phyloP scores from a whole-genome alignment of 2,888 invertebrate genomes.

The Cantharis flavilabris region DNA sequence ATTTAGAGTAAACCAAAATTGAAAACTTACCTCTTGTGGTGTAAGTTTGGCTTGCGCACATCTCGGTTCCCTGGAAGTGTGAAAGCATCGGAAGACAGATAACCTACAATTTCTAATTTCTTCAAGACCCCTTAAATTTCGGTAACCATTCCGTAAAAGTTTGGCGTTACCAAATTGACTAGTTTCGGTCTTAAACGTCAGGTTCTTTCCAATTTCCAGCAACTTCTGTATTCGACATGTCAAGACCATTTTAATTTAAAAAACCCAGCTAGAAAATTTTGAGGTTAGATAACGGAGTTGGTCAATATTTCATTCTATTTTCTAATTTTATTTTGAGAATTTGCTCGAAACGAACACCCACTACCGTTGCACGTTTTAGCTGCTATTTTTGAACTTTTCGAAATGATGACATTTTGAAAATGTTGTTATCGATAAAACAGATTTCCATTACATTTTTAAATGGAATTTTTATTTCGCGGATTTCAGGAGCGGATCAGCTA shows the following conservation, averaged over 20 bases:
- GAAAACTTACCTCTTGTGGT: slow-evolving; percentile 50
- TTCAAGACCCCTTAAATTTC: neutral
- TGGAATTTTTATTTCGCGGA: neutral
- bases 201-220: slow-evolving; percentile 40
- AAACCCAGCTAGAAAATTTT: slow-evolving; percentile 4
- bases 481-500: neutral
- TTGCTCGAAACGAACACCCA: neutral
- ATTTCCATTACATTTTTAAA: neutral
- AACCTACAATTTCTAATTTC: slow-evolving; percentile 36
- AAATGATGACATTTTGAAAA: slow-evolving; percentile 30
- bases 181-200: slow-evolving; percentile 34
- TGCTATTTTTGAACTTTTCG: slow-evolving; percentile 33
- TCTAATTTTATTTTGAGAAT: neutral
- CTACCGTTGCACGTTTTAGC: neutral
- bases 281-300: slow-evolving; percentile 10
- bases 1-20: neutral
- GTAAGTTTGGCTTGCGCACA: slow-evolving; percentile 47
- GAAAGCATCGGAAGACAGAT: slow-evolving; percentile 36
- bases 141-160: neutral
- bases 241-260: slow-evolving; percentile 42
- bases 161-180: neutral
- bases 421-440: neutral
- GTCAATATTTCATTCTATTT: neutral
- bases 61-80: slow-evolving; percentile 44
- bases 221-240: slow-evolving; percentile 42